Evolutionary conservation across 1,140 invertebrate species (phyloP).

Genomic region (Papilio polytes): DNA sequence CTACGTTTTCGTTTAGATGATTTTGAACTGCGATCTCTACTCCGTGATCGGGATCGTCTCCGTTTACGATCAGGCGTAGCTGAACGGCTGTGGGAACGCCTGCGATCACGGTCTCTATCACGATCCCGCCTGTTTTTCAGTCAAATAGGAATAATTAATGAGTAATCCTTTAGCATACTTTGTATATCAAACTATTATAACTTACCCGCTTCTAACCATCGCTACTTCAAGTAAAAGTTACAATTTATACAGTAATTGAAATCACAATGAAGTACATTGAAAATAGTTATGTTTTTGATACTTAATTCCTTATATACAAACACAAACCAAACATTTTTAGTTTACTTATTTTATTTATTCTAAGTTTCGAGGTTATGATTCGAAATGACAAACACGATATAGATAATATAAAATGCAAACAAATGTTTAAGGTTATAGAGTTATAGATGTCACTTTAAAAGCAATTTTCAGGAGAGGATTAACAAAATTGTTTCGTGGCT

Average conservation of each 20-base stretch:
- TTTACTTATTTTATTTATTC: background rate
- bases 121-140: slow-evolving; percentile 62
- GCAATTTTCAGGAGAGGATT: background rate
- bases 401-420: slow-evolving; percentile 9
- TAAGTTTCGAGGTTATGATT: slow-evolving; percentile 1
- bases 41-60: slow-evolving; percentile 85
- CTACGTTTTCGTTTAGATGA: slow-evolving; percentile 80
- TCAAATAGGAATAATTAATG: background rate
- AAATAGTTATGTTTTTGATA: background rate
- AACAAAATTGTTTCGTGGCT: background rate
- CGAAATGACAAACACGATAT: background rate
- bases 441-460: no score
- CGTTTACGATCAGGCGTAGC: slow-evolving; percentile 85
- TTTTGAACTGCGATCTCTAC: slow-evolving; percentile 84
- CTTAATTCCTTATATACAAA: background rate
- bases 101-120: slow-evolving; percentile 74
- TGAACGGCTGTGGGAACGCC: slow-evolving; percentile 83
- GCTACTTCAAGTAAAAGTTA: background rate
- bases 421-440: background rate
- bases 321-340: slow-evolving; percentile 14
- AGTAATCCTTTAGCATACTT: background rate
- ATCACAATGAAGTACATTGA: slow-evolving; percentile 10
- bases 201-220: slow-evolving; percentile 79
- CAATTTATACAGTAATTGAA: slow-evolving; percentile 2
- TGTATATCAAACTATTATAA: slow-evolving; percentile 29